These are phyloP conservation scores for Columbina picui DNA, from an alignment of 2,113 vertebrate genomes.

Conservation along the genomic window DNA sequence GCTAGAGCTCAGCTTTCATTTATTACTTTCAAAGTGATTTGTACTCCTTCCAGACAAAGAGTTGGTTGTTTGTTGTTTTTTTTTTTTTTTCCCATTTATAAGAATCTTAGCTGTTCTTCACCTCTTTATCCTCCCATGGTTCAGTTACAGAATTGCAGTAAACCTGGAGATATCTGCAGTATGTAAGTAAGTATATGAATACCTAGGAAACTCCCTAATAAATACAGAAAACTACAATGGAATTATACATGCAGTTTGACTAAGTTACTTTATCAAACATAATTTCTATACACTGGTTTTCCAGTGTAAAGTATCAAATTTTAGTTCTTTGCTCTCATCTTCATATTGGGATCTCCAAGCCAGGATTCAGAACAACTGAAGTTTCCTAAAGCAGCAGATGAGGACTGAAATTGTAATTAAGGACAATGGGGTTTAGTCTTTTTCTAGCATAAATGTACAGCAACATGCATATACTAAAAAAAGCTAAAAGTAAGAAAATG, in stretches of 20 bases:
- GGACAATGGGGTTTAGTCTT: neutral
- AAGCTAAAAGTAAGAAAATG: neutral
- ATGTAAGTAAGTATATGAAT: neutral
- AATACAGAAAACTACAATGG: neutral
- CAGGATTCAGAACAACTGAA: neutral
- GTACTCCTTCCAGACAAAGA: neutral
- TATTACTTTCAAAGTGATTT: neutral
- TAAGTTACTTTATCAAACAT: neutral
- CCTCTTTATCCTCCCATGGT: neutral
- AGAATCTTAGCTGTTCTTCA: neutral
- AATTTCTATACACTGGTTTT: neutral
- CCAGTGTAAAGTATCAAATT: neutral
- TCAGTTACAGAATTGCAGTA: neutral
- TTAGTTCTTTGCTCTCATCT: neutral
- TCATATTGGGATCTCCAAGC: neutral
- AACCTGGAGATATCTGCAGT: neutral
- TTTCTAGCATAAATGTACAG: neutral
- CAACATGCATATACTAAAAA: neutral
- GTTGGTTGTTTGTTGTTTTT: no score
- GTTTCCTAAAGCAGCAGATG: neutral
- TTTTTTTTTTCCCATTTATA: neutral
- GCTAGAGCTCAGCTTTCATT: neutral
- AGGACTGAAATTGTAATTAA: neutral
- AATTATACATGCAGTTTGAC: neutral
- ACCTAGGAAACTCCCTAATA: neutral